Conservation (phyloP, 2,113 vertebrate genomes). For the Xiphophorus hellerii region DNA sequence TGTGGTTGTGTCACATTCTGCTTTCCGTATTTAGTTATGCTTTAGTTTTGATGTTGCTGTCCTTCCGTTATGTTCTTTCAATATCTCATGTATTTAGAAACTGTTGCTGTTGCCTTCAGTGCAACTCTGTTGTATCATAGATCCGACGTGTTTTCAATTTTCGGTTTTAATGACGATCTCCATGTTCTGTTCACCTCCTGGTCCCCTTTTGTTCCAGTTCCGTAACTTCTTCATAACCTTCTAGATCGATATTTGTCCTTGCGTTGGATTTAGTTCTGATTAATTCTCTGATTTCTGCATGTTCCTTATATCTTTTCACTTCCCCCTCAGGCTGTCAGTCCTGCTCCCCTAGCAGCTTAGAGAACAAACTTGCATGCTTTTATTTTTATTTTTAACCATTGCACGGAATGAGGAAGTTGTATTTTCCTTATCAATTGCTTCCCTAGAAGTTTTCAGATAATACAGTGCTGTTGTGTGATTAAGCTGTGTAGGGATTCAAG, state of each 20-base stretch:
- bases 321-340: background rate
- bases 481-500: background rate
- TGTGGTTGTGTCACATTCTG: background rate
- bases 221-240: background rate
- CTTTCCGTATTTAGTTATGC: too few relatives aligned
- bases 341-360: background rate
- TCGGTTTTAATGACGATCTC: background rate
- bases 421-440: background rate
- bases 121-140: background rate
- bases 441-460: background rate
- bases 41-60: too few relatives aligned
- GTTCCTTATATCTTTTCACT: background rate
- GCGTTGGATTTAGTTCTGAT: background rate
- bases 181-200: too few relatives aligned
- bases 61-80: background rate
- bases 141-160: background rate
- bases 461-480: background rate
- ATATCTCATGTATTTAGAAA: background rate
- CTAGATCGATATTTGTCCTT: background rate
- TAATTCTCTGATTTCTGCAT: background rate
- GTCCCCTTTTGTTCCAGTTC: background rate
- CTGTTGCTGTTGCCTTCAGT: background rate
- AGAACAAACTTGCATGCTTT: too few relatives aligned
- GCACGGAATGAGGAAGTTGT: background rate
- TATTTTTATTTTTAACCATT: background rate